A percentile compares a stretch with the other conserved stretches of the same genome.
These are phyloP conservation scores for Lumbricus terrestris DNA, from an alignment of 2,888 invertebrate species.

Conservation along the genomic window DNA sequence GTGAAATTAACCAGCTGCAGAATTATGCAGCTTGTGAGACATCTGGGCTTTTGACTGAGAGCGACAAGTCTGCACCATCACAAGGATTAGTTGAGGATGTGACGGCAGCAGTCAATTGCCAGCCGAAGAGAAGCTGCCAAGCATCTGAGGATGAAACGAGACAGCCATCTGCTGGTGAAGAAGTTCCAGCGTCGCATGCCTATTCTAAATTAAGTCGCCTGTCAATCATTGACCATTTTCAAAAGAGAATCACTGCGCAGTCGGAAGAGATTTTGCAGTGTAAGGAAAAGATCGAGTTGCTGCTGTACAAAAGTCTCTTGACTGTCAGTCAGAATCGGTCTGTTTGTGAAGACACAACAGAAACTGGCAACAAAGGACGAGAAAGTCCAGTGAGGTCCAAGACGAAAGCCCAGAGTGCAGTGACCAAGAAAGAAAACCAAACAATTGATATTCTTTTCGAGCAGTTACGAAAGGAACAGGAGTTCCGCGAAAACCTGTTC, in stretches of 20 bases:
- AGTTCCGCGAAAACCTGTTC: neutral
- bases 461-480: neutral
- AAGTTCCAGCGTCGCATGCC: neutral
- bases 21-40: neutral
- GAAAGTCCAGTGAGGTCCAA: neutral
- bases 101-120: neutral
- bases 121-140: neutral
- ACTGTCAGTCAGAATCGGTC: neutral
- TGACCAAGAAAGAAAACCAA: neutral
- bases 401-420: neutral
- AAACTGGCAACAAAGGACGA: neutral
- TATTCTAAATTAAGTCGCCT: neutral
- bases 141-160: neutral
- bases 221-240: neutral
- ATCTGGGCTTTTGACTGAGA: neutral
- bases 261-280: conserved; percentile 9
- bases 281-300: neutral
- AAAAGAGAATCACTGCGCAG: conserved; percentile 7
- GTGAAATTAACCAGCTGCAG: neutral
- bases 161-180: neutral
- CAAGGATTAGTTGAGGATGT: neutral
- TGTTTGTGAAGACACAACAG: neutral
- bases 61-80: neutral
- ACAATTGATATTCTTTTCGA: neutral
- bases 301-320: neutral